Evolutionary conservation across 2,888 invertebrate species (phyloP).

Genomic region (Nomada flava): DNA sequence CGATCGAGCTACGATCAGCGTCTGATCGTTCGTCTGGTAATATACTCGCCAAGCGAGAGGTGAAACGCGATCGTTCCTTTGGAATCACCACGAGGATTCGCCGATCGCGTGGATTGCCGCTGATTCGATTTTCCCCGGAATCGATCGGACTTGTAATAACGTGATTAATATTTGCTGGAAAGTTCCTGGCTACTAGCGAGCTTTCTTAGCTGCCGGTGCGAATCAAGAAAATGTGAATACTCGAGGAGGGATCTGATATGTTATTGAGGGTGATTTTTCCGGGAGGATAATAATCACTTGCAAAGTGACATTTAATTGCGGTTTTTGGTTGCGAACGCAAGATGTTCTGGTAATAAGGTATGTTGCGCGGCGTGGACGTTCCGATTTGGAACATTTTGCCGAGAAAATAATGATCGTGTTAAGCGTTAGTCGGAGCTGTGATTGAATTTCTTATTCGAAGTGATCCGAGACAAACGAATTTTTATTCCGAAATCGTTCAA

Average conservation of each 20-base stretch:
- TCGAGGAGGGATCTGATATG: neutral
- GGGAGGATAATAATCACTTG: neutral
- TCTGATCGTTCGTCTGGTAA: slow-evolving; percentile 34
- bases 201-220: neutral
- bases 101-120: neutral
- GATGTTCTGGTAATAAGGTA: neutral
- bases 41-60: slow-evolving; percentile 30
- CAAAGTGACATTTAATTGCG: neutral
- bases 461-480: neutral
- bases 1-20: slow-evolving; percentile 26
- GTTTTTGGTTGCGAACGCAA: neutral
- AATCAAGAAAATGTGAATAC: neutral
- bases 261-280: neutral
- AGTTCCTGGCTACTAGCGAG: neutral
- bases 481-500: neutral
- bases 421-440: neutral
- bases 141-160: slow-evolving; percentile 5
- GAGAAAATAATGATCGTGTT: neutral
- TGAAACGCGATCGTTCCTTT: slow-evolving; percentile 21
- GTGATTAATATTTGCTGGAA: slow-evolving; percentile 11
- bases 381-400: neutral
- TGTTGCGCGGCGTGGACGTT: neutral
- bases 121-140: neutral
- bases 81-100: neutral
- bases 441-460: neutral